Conservation (phyloP, 92 coral and sea anemone species). For the Isaurus tuberculatus region DNA sequence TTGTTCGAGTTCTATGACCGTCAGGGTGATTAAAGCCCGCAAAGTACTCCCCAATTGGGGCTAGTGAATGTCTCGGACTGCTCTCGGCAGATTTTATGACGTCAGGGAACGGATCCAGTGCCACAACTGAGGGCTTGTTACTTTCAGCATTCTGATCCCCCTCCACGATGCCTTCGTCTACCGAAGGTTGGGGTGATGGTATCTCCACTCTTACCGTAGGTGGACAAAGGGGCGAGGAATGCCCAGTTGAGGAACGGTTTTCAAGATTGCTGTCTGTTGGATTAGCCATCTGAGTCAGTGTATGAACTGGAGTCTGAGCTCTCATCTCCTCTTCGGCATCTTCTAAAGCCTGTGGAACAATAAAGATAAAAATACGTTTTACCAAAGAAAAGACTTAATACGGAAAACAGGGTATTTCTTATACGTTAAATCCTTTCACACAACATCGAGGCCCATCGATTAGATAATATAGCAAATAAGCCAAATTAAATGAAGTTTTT, state of each 20-base stretch:
- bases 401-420: neutral
- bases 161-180: constrained; percentile 36
- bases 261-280: constrained; percentile 25
- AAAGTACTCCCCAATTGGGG: constrained; percentile 74
- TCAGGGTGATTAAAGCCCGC: constrained; percentile 60
- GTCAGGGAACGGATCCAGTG: constrained; percentile 95
- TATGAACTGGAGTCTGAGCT: constrained; percentile 26
- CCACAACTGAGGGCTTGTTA: constrained; percentile 58
- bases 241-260: constrained; percentile 75
- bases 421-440: neutral
- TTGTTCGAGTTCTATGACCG: constrained; percentile 77
- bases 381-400: neutral
- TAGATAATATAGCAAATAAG: too few relatives aligned
- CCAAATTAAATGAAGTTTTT: too few relatives aligned
- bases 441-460: too few relatives aligned
- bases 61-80: constrained; percentile 90
- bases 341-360: constrained; percentile 72
- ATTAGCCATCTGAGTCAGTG: constrained; percentile 36
- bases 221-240: constrained; percentile 74
- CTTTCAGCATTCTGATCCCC: constrained; percentile 42
- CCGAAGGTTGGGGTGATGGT: constrained; percentile 69
- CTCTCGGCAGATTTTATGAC: constrained; percentile 97
- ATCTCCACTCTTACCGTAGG: constrained; percentile 82
- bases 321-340: constrained; percentile 71
- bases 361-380: neutral